Evolutionary conservation across 1,140 invertebrate species (phyloP), one percentile per base, ranked within the genome.

Genomic region (Drosophila miranda): DNA sequence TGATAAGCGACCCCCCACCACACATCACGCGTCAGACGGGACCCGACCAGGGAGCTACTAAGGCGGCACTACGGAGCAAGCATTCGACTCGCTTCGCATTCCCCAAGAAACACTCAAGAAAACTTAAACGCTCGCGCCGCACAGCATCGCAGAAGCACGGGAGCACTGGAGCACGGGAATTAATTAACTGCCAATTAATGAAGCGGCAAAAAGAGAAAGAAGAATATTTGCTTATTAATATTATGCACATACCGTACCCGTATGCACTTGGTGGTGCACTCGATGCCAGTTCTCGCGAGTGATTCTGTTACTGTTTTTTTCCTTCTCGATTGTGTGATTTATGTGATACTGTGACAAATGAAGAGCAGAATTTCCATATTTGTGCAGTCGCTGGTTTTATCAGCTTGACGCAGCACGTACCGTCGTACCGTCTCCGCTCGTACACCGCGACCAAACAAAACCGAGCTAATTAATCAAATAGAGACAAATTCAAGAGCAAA

Each of bases 321-420:
- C 11, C 34, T 13, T 38, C 34, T 38, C 34, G 13, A 38, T 13
- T 38, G 11, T 38, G 34, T 38, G 34, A 38, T 38, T 38, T 38
- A 11, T 38, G 34, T 38, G 34, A 38, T 4, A 16, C 38, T 51
- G n/a, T 19, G 9, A 16, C 4, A 51, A 51, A 28, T 49, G 46
- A 19, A n/a, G 49, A 43, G 19, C 34, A 67, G 56, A 61, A 64
- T 49, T 64, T 64, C 26, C 56, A 64, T 64, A 45, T 50, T 64
- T 64, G 44, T 38, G 43, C 42, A 38, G 34, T 38, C 34, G 34
- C 34, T 38, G 34, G 63, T 48, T 67, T 56, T 43, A 68, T 49
- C 34, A 19, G 43, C 64, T 68, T 56, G 66, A 68, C 63, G 63
- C 66, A 69, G 63, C 16, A 23, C 9, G 13, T 46, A 48, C 26